Conservation (phyloP, 2,888 invertebrate species). For the Ferrisia virgata region DNA sequence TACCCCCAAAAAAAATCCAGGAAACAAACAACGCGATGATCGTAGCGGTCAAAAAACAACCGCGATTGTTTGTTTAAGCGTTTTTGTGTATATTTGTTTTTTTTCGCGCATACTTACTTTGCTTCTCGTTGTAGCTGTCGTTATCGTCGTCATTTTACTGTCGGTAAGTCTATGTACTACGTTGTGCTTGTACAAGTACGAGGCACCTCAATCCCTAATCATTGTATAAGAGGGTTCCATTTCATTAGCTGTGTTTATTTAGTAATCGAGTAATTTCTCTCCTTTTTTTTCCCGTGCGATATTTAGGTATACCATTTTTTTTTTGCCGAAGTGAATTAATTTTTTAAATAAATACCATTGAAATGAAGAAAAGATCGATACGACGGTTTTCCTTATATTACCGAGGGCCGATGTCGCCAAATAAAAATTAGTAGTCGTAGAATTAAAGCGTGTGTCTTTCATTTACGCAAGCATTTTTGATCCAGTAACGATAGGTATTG, state of each 20-base stretch:
- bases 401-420: background rate
- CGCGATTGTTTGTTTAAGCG: background rate
- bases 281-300: background rate
- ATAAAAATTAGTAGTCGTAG: too few species aligned
- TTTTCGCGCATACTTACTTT: too few species aligned
- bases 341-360: background rate
- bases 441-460: too few species aligned
- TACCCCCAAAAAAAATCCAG: background rate
- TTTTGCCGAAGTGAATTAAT: background rate
- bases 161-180: too few species aligned
- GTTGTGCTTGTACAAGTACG: background rate
- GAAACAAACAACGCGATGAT: background rate
- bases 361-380: background rate
- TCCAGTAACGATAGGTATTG: too few species aligned
- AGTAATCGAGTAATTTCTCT: constrained; percentile 1
- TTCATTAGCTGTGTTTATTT: background rate
- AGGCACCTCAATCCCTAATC: background rate
- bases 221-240: background rate
- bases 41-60: background rate
- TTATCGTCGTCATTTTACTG: background rate
- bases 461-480: too few species aligned
- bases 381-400: background rate
- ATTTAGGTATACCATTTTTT: background rate
- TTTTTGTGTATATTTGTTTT: constrained; percentile 3
- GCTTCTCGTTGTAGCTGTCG: background rate